phyloP scores from a whole-genome alignment of 2,797 vertebrate genomes.

The Neosilurus hyrtlii region DNA sequence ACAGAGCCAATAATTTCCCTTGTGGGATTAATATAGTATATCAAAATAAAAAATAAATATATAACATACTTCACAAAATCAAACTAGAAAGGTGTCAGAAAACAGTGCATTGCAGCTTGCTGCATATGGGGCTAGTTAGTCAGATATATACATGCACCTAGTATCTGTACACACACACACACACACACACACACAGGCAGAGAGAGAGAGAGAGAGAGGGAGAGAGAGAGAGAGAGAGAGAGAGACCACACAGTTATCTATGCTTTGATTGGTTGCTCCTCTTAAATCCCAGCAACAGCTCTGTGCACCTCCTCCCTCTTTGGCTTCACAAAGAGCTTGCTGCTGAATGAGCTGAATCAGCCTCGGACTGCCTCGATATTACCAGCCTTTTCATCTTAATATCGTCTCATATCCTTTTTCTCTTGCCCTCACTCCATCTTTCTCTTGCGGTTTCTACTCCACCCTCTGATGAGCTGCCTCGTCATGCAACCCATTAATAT shows the following conservation, averaged over 20 bases:
- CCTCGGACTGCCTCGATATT: slow-evolving; percentile 64
- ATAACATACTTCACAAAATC: no score
- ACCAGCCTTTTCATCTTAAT: slow-evolving; percentile 46
- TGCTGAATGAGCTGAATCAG: slow-evolving; percentile 73
- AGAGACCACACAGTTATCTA: slow-evolving; percentile 57
- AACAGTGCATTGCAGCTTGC: no score
- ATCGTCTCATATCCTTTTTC: slow-evolving; percentile 24
- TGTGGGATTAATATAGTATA: no score
- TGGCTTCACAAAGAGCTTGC: slow-evolving; percentile 60
- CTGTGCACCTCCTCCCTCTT: slow-evolving; percentile 59
- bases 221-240: slow-evolving; percentile 20
- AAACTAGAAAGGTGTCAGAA: no score
- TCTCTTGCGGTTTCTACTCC: slow-evolving; percentile 31
- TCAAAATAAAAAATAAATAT: no score
- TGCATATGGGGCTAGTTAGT: no score
- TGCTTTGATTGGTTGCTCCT: slow-evolving; percentile 66
- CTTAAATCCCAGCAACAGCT: slow-evolving; percentile 66
- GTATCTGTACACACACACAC: no score
- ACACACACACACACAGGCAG: no score
- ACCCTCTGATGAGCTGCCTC: slow-evolving; percentile 34
- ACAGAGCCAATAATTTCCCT: no score
- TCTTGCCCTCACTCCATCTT: slow-evolving; percentile 35
- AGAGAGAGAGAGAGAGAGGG: slow-evolving; percentile 1
- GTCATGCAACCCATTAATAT: slow-evolving; percentile 40
- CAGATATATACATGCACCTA: no score